Evolutionary conservation across 2,113 vertebrate genomes (phyloP).

Genomic region (Mus pahari): DNA sequence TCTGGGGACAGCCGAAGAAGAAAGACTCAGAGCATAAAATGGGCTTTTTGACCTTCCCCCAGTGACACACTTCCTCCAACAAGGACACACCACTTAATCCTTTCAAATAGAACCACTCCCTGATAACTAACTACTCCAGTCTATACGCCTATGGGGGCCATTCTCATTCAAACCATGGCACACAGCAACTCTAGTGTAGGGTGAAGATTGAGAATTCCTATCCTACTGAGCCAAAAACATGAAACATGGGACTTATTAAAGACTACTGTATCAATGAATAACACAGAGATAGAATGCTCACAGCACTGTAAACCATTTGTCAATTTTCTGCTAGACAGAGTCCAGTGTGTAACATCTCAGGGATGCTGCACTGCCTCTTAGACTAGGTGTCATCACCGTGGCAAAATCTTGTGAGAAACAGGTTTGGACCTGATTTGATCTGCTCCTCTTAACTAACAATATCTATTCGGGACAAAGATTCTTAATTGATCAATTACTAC

Average conservation of each 20-base stretch:
- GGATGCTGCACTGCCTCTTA: neutral
- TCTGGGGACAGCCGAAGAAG: neutral
- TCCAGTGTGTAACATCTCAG: accelerated
- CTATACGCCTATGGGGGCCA: neutral
- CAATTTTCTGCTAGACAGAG: neutral
- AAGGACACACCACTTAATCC: neutral
- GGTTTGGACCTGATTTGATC: neutral
- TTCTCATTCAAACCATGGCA: neutral
- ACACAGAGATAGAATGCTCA: neutral
- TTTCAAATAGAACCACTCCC: neutral
- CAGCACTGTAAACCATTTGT: neutral
- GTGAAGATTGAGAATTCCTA: neutral
- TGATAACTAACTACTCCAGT: neutral
- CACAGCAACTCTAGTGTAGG: too few species aligned
- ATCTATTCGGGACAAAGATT: neutral
- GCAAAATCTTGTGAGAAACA: neutral
- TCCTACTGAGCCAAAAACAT: neutral
- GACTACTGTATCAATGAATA: neutral
- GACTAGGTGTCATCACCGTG: neutral
- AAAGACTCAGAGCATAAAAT: neutral
- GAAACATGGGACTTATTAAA: neutral
- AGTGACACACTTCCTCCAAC: neutral
- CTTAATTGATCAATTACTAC: neutral
- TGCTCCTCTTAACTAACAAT: neutral
- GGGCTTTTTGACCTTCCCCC: neutral